Base-by-base conservation (phyloP, 2,888 invertebrate species). In the Neelides folsomi region DNA sequence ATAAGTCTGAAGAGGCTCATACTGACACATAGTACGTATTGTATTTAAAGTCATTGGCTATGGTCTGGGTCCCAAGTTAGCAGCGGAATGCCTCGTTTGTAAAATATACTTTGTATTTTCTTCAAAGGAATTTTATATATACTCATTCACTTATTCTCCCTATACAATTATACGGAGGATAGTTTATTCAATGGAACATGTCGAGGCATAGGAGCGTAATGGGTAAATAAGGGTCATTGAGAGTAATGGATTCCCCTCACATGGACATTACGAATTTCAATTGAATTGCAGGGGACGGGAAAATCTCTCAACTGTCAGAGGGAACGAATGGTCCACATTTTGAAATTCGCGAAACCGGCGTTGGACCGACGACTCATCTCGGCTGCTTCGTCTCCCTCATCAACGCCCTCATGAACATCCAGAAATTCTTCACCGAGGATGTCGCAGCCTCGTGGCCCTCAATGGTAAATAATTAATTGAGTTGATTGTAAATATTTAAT, bases 271-370 rank as follows among this genome's bases (percentile, higher is more conserved):
- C 27, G 15, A 15, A 39, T n/a, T 13, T 39, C 15, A 39, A 13
- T 39, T 13, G 15, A 39, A 13, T 39, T 54, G 12, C 52, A 64
- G 64, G 64, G 53, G 64, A 64, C 51, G 64, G 60, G 48, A 64
- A 64, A 53, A 62, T 64, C 39, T 54, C 62, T 36, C 52, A 56
- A 46, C 53, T 64, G 42, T 55, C 64, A 13, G 62, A 60, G 13
- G 62, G 60, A 53, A 64, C 64, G 35, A 60, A 60, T 54, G 64
- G 62, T 8, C 64, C 62, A 38, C 62, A 64, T 56, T 64, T 64
- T 54, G 58, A 57, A 41, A 60, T 64, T 13, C 56, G 60, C 13
- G 60, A 60, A 43, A 57, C 59, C 1, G 64, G 64, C 47, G 62
- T 64, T 42, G 64, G 64, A 36, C 59, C 60, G 13, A 62, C 57